Evolutionary conservation across 2,888 invertebrate species (phyloP).

Genomic region (Eumacrocentrus americanus): DNA sequence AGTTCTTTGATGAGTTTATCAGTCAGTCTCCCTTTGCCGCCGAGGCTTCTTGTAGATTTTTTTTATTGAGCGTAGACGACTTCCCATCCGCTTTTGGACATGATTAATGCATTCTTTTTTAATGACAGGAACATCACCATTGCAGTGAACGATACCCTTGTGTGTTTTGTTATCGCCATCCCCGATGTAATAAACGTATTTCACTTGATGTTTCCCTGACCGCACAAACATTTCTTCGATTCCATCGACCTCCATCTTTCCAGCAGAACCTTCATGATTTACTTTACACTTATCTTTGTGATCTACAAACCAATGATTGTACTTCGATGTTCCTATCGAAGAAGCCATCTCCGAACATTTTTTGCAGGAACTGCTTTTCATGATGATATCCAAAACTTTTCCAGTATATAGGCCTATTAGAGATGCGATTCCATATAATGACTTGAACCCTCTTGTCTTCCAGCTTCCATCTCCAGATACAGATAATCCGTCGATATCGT

Average conservation of each 20-base stretch:
- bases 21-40: slow-evolving; percentile 38
- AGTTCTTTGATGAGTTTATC: slow-evolving; percentile 41
- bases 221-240: slow-evolving; percentile 22
- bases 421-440: slow-evolving; percentile 35
- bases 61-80: slow-evolving; percentile 28
- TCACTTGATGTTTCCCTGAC: slow-evolving; percentile 23
- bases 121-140: slow-evolving; percentile 29
- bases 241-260: slow-evolving; percentile 19
- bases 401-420: slow-evolving; percentile 33
- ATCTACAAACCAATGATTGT: too few relatives aligned
- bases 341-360: background rate
- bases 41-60: slow-evolving; percentile 40
- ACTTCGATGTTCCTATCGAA: too few relatives aligned
- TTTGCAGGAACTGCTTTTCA: slow-evolving; percentile 30
- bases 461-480: slow-evolving; percentile 38
- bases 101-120: slow-evolving; percentile 35
- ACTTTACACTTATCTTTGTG: too few relatives aligned
- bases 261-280: too few relatives aligned
- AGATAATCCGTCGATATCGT: slow-evolving; percentile 33
- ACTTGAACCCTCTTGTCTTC: slow-evolving; percentile 36
- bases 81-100: slow-evolving; percentile 37
- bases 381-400: slow-evolving; percentile 31
- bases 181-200: slow-evolving; percentile 23
- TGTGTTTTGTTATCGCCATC: slow-evolving; percentile 21
- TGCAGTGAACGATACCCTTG: too few relatives aligned